These are phyloP conservation scores for Idaea dimidiata DNA, from an alignment of 2,888 invertebrate genomes.

Conservation along the genomic window DNA sequence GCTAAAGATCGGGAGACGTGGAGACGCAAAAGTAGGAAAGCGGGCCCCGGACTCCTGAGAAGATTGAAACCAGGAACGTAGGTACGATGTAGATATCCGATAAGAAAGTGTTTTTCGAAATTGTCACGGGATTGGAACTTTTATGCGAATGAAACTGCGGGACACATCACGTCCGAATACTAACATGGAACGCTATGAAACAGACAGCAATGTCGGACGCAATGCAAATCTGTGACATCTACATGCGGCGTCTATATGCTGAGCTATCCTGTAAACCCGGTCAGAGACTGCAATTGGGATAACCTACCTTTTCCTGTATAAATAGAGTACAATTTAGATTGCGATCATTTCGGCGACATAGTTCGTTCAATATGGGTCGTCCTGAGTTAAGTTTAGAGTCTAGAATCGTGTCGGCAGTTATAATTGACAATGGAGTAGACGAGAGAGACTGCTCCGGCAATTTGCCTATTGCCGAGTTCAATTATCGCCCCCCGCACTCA, in stretches of 20 bases:
- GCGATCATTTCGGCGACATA: conserved; percentile 36
- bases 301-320: conserved; percentile 48
- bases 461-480: conserved; percentile 78
- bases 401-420: conserved; percentile 31
- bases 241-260: conserved; percentile 50
- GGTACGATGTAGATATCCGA: no score
- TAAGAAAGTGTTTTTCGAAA: no score
- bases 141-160: neutral
- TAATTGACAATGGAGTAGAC: conserved; percentile 43
- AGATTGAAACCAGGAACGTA: no score
- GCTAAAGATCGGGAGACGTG: no score
- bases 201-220: conserved; percentile 59
- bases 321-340: conserved; percentile 59
- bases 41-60: no score
- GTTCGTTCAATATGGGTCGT: conserved; percentile 36
- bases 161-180: conserved; percentile 46
- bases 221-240: conserved; percentile 68
- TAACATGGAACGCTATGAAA: conserved; percentile 44
- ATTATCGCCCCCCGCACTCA: conserved; percentile 80
- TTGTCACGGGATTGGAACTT: no score
- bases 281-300: conserved; percentile 39
- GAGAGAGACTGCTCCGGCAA: conserved; percentile 64
- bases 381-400: conserved; percentile 41
- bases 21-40: no score
- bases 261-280: conserved; percentile 49